Conservation (phyloP, 2,113 vertebrate genomes). For the Theristicus caerulescens region DNA sequence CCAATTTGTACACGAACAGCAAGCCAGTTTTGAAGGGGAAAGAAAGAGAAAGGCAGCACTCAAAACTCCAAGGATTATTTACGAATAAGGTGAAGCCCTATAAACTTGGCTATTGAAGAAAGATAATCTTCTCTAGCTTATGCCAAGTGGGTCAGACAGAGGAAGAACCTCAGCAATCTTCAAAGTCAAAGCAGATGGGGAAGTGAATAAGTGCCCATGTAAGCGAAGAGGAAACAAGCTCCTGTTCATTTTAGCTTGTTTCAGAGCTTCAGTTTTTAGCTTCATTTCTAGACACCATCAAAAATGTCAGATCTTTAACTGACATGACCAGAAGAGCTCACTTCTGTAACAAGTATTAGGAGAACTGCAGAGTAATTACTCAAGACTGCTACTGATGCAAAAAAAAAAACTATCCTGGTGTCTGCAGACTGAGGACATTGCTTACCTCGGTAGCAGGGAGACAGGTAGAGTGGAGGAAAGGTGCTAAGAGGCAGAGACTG, state of each 20-base stretch:
- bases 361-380: background rate
- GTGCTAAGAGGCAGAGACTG: background rate
- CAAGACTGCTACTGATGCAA: background rate
- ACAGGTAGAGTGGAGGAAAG: background rate
- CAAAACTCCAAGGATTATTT: conserved; percentile 5
- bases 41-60: background rate
- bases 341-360: background rate
- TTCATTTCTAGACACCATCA: background rate
- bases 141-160: conserved; percentile 71
- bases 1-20: background rate
- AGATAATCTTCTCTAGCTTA: conserved; percentile 34
- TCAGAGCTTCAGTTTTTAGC: background rate
- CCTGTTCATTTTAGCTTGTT: conserved; percentile 1
- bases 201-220: conserved; percentile 20
- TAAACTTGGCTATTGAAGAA: conserved; percentile 50
- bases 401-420: background rate
- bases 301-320: background rate
- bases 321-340: background rate
- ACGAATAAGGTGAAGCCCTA: background rate
- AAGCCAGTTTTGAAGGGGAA: background rate
- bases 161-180: conserved; percentile 60
- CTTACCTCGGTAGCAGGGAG: background rate
- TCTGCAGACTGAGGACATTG: background rate
- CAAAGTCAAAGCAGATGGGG: conserved; percentile 59
- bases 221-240: conserved; percentile 38